Percentiles rank a stretch among this genome's conserved stretches.
Conservation (phyloP, 2,888 invertebrate genomes). For the Oscheius sp. region DNA sequence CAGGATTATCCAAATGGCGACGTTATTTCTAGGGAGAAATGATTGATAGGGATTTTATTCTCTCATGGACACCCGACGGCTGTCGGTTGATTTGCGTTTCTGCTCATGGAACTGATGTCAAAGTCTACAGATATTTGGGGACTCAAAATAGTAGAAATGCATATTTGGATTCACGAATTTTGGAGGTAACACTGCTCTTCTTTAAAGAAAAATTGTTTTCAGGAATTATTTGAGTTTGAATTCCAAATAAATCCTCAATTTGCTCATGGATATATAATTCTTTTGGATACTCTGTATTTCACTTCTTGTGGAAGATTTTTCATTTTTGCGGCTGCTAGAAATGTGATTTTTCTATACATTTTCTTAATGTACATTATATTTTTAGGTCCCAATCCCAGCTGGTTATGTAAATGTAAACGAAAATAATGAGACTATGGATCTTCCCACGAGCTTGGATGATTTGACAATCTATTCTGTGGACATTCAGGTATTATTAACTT, state of each 20-base stretch:
- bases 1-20: too few relatives aligned
- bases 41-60: slow-evolving; percentile 1
- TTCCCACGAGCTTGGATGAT: slow-evolving; percentile 1
- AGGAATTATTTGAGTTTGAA: slow-evolving; percentile 1
- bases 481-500: slow-evolving; percentile 15
- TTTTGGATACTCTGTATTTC: slow-evolving; percentile 5
- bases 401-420: not conserved
- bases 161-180: too few relatives aligned
- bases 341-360: too few relatives aligned
- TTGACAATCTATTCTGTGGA: slow-evolving; percentile 27
- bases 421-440: slow-evolving; percentile 11
- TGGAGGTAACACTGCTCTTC: too few relatives aligned
- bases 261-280: slow-evolving; percentile 8
- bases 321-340: not conserved
- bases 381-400: not conserved
- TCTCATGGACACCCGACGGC: slow-evolving; percentile 39
- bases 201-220: not conserved
- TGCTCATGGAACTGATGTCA: not conserved
- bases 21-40: not conserved
- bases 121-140: slow-evolving; percentile 27
- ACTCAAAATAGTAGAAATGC: slow-evolving; percentile 4
- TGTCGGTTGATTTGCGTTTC: slow-evolving; percentile 10
- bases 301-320: not conserved
- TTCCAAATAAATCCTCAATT: slow-evolving; percentile 7
- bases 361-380: too few relatives aligned